Percentiles rank a stretch among this genome's conserved stretches.
These are phyloP conservation scores for Osmerus eperlanus DNA, from an alignment of 2,113 vertebrate genomes.

Conservation along the genomic window DNA sequence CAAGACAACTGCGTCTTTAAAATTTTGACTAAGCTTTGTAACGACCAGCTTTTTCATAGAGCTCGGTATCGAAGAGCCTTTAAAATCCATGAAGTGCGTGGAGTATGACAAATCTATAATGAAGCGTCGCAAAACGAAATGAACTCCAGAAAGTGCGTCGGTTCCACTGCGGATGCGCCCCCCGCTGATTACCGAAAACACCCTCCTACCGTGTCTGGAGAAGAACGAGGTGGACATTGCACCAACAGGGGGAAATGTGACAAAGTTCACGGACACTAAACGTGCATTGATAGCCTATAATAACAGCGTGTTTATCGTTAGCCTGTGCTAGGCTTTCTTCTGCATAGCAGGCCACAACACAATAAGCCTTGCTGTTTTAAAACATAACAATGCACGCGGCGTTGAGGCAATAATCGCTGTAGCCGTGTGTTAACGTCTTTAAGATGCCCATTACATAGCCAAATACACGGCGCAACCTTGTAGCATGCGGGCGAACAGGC, in stretches of 20 bases:
- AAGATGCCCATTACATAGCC: too few relatives aligned
- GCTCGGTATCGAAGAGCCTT: slow-evolving; percentile 83
- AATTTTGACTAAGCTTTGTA: slow-evolving; percentile 82
- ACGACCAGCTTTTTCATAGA: slow-evolving; percentile 87
- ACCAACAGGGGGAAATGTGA: slow-evolving; percentile 35
- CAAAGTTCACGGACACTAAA: slow-evolving; percentile 69
- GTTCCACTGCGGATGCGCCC: slow-evolving; percentile 29
- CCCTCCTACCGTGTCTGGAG: slow-evolving; percentile 28
- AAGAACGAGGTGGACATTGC: slow-evolving; percentile 52
- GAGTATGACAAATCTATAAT: slow-evolving; percentile 91
- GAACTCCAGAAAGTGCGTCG: slow-evolving; percentile 55
- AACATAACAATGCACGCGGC: not conserved
- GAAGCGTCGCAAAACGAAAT: slow-evolving; percentile 58
- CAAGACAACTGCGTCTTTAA: slow-evolving; percentile 81
- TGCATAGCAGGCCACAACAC: slow-evolving; percentile 14
- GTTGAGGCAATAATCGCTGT: not conserved
- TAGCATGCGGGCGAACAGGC: slow-evolving; percentile 37
- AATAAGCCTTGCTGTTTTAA: not conserved
- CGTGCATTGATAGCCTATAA: slow-evolving; percentile 11
- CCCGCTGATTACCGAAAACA: slow-evolving; percentile 24
- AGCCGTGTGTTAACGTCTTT: not conserved
- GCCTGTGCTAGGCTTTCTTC: slow-evolving; percentile 35
- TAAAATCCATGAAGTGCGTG: slow-evolving; percentile 90
- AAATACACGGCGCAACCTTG: slow-evolving; percentile 37
- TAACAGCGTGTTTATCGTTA: slow-evolving; percentile 36